Conservation (phyloP, 2,888 invertebrate genomes). For the Lymantria monacha region DNA sequence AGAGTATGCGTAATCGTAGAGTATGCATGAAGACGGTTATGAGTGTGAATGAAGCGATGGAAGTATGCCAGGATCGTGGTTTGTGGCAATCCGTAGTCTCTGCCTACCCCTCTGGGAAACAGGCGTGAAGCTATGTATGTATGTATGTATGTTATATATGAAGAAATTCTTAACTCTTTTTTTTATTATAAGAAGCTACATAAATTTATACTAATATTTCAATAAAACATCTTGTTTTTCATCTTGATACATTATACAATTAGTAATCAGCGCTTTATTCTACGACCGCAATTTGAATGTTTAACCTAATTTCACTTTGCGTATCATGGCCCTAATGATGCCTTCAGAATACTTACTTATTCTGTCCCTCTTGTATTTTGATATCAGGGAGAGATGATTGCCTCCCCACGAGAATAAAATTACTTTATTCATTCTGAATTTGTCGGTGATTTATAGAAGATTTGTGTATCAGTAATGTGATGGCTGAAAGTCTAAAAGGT, state of each 20-base stretch:
- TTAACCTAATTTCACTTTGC: constrained; percentile 16
- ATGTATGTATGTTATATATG: too few species aligned
- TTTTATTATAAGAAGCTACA: too few species aligned
- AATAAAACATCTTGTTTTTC: too few species aligned
- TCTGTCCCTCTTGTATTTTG: neutral
- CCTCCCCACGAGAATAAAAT: neutral
- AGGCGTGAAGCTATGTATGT: too few species aligned
- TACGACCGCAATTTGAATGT: constrained; percentile 11
- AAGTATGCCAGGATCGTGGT: too few species aligned
- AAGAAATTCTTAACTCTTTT: too few species aligned
- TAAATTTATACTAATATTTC: too few species aligned
- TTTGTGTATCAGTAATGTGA: neutral
- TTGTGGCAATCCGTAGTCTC: too few species aligned
- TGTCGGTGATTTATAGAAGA: neutral
- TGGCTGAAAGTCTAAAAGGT: neutral
- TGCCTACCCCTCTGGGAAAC: too few species aligned
- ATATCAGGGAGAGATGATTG: neutral
- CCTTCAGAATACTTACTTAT: neutral
- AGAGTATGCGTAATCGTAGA: too few species aligned
- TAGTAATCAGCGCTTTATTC: constrained; percentile 5
- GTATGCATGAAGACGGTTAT: too few species aligned
- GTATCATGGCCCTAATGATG: constrained; percentile 2
- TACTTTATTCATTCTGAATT: neutral
- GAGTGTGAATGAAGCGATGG: too few species aligned
- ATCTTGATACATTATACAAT: neutral